Evolutionary conservation across 1,140 invertebrate genomes (phyloP).

Genomic region (roundworm (Caenorhabditis elegans)): WBcel235 BX284606.5:1143001-1143500

Average conservation of each 20-base stretch:
- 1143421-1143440: too few relatives aligned
- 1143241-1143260: not conserved
- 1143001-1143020: not conserved
- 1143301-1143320: not conserved
- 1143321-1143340: too few relatives aligned
- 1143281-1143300: not conserved
- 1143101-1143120: not conserved
- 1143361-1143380: too few relatives aligned
- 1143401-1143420: too few relatives aligned
- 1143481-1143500: not conserved
- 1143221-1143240: slow-evolving; percentile 2
- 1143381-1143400: too few relatives aligned
- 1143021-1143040: slow-evolving; percentile 1
- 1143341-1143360: too few relatives aligned
- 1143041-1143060: not conserved
- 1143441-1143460: too few relatives aligned
- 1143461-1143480: not conserved
- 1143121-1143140: not conserved
- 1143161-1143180: not conserved
- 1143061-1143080: not conserved
- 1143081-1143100: not conserved
- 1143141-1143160: not conserved
- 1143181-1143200: not conserved
- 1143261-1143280: slow-evolving; percentile 3
- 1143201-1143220: not conserved